These are phyloP conservation scores for Cebuella pygmaea DNA, from an alignment of 2,797 vertebrate genomes.

Conservation along the genomic window DNA sequence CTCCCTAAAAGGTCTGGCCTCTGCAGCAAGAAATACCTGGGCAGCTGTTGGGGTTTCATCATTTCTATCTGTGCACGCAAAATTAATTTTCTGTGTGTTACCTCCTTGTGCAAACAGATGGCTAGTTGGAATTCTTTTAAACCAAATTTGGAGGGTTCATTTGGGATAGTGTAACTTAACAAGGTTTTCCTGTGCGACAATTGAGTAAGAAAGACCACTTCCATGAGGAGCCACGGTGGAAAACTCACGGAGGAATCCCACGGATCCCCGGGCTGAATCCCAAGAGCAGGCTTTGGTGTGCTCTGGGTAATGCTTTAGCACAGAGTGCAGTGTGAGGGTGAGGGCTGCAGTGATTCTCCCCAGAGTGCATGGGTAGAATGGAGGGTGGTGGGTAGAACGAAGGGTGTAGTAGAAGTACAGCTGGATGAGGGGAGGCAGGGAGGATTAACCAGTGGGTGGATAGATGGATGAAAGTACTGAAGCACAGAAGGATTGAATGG, in stretches of 20 bases:
- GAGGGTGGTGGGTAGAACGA: too few species aligned
- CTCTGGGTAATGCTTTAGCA: not conserved
- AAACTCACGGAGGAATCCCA: not conserved
- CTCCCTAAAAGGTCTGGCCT: not conserved
- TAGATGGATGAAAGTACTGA: not conserved
- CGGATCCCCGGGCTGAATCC: not conserved
- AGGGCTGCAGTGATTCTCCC: too few species aligned
- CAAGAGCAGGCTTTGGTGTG: not conserved
- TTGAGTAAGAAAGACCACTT: not conserved
- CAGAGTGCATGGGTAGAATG: not conserved
- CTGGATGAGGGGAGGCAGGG: not conserved
- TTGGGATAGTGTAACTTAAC: not conserved
- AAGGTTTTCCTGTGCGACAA: not conserved
- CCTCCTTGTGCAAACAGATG: not conserved
- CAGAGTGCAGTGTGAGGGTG: too few species aligned
- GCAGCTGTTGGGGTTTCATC: conserved; percentile 26
- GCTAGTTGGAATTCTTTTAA: not conserved
- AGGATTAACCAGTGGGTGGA: too few species aligned
- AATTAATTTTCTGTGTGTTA: conserved; percentile 51
- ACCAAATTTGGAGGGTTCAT: not conserved
- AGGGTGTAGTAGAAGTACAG: not conserved
- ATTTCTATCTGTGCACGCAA: conserved; percentile 38
- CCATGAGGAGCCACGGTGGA: not conserved
- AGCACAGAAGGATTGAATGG: too few species aligned
- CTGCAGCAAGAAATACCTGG: not conserved